Base-by-base conservation (phyloP, 2,888 invertebrate genomes). In the Drosophila meridiana region DNA sequence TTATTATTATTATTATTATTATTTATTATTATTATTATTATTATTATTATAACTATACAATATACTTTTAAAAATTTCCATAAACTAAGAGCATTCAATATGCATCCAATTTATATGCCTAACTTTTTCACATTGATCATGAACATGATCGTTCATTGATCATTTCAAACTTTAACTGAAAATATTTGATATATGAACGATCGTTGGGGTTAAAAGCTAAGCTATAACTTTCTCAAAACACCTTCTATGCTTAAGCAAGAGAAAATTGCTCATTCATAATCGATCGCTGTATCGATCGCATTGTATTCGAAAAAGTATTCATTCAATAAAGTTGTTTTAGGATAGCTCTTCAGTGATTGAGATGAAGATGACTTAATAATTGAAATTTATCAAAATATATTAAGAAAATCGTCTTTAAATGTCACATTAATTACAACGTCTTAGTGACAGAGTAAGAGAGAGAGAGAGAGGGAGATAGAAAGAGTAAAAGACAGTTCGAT, bases 371-470 rank as follows among this genome's bases (percentile, higher is more conserved):
- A 71, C 80, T 86, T 76, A 77, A 88, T 86, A 83, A 86, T 76
- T 82, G 75, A 83, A 83, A 86, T 88, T 78, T 69, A 88, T 87
- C 78, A 78, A 88, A 76, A 83, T 83, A 71, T 75, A 86, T 88
- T 78, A 74, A 69, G 61, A 59, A 80, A 88, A 84, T 78, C 80
- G 80, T 64, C 76, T 87, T 74, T 64, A 80, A 78, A 82, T 76
- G 73, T 68, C 87, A 79, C 75, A 87, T 89, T 81, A 81, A 87
- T 87, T 80, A 83, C 79, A 75, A 67, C 63, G 73, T 63, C 66
- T 84, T 81, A 69, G 50, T 36, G 3, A 1, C 5, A 13, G 13
- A 26, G 28, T n/a, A n/a, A 26, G 4, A 20, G 20, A 73, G 66
- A 26, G 2, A 45, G 20, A 14, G 5, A 20, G 5, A 5, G 13